These are phyloP conservation scores for Cardiocondyla obscurior DNA, from an alignment of 1,140 invertebrate species.

Conservation along the genomic window DNA sequence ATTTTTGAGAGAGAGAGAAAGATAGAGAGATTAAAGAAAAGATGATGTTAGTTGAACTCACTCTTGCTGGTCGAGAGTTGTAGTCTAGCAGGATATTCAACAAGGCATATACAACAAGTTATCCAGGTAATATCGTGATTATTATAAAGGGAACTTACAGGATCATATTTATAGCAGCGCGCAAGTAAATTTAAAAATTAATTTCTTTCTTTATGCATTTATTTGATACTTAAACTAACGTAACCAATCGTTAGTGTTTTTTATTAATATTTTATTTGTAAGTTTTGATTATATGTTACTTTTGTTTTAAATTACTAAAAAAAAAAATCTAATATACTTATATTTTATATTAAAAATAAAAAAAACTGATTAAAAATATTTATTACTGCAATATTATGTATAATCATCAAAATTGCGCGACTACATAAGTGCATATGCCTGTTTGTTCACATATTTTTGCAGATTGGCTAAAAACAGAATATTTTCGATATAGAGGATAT, in stretches of 20 bases:
- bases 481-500: not conserved
- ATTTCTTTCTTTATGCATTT: not conserved
- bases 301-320: not conserved
- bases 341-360: not conserved
- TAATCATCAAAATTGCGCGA: not conserved
- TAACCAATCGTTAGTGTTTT: not conserved
- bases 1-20: not conserved
- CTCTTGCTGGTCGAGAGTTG: conserved; percentile 77
- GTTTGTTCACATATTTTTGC: conserved; percentile 63
- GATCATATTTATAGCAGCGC: not conserved
- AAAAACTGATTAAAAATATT: not conserved
- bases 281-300: not conserved
- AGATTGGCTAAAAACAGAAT: conserved; percentile 45
- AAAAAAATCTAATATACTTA: not conserved
- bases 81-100: conserved; percentile 50
- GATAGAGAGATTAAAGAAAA: conserved; percentile 24
- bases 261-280: not conserved
- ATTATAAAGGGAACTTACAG: conserved; percentile 30
- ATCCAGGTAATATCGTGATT: conserved; percentile 15
- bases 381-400: not conserved
- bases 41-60: conserved; percentile 48
- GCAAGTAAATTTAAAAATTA: conserved; percentile 12
- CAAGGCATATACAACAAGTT: conserved; percentile 28
- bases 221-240: not conserved
- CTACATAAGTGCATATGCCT: not conserved